A percentile compares a stretch with the other conserved stretches of the same genome.
Evolutionary conservation across 2,797 vertebrate species (phyloP).

Genomic region (Merluccius polli): DNA sequence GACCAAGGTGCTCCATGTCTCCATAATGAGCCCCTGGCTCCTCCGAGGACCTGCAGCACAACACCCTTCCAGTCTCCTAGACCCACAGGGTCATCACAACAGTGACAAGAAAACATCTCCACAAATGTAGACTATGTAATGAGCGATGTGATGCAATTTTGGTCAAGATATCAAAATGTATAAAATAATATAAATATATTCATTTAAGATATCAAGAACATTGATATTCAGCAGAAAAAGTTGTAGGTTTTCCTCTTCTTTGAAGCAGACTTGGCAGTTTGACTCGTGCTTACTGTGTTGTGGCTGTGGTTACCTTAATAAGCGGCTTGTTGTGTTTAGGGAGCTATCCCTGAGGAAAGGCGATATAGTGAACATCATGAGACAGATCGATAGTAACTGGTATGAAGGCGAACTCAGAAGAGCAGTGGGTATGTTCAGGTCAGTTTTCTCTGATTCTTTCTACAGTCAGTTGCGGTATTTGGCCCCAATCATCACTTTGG

Average conservation of each 20-base stretch:
- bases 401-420: conserved; percentile 82
- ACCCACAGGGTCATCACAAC: neutral
- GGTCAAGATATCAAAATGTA: conserved; percentile 1
- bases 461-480: conserved; percentile 25
- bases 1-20: too few species aligned
- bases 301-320: neutral
- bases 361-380: conserved; percentile 81
- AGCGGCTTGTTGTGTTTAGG: conserved; percentile 54
- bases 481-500: too few species aligned
- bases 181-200: neutral
- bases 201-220: neutral
- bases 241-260: neutral
- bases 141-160: neutral
- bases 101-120: neutral
- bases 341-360: conserved; percentile 87
- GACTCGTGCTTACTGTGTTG: neutral
- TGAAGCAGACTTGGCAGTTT: neutral
- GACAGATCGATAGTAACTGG: conserved; percentile 88
- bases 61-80: neutral
- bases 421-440: conserved; percentile 85
- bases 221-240: neutral
- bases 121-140: neutral
- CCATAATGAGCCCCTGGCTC: too few species aligned
- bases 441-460: conserved; percentile 23
- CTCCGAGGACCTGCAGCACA: too few species aligned